Base-by-base conservation (phyloP, 2,797 vertebrate species). In the Cyclopterus lumpus region DNA sequence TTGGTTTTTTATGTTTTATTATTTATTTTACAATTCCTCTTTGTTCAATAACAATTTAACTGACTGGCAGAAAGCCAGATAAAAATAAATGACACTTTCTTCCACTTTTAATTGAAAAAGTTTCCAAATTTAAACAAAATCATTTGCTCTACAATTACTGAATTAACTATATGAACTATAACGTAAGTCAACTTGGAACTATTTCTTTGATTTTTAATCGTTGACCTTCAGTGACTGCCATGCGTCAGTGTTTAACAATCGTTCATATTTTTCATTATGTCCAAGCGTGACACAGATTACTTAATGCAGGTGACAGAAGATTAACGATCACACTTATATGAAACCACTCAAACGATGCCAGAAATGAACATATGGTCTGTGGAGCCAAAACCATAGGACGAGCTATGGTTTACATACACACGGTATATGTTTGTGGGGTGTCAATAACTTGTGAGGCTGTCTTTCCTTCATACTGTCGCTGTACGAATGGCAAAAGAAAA, bases 21-120 rank as follows among this genome's bases (percentile, higher is more conserved):
- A 55, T 14, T 20, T 20, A 73, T 55, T 65, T 58, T 57, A 68
- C 58, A 61, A 70, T 65, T 60, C 46, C n/a, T 65, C 1, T 70
- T 66, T 57, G 60, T 34, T 67, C 67, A 64, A 40, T 48, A 65
- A 77, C 58, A 67, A 58, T 59, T 72, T 42, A 44, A 3, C 12
- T 62, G 14, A 49, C 34, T 9, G 36, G 11, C 8, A 16, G 58
- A 79, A 8, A 11, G 55, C 14, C 30, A 22, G 22, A 15, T n/a
- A 18, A 4, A 20, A 34, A 55, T 3, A 58, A 61, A 34, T 24
- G 44, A 10, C 2, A 16, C n/a, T 24, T 54, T 40, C 8, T 10
- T 28, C n/a, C 10, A 1, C 49, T 46, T 34, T 15, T 7, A 2
- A 22, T 59, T 63, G 42, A 22, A 51, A 40, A 80, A 57, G 22